Evolutionary conservation across 1,140 invertebrate species (phyloP).

Genomic region (Amphibalanus amphitrite): DNA sequence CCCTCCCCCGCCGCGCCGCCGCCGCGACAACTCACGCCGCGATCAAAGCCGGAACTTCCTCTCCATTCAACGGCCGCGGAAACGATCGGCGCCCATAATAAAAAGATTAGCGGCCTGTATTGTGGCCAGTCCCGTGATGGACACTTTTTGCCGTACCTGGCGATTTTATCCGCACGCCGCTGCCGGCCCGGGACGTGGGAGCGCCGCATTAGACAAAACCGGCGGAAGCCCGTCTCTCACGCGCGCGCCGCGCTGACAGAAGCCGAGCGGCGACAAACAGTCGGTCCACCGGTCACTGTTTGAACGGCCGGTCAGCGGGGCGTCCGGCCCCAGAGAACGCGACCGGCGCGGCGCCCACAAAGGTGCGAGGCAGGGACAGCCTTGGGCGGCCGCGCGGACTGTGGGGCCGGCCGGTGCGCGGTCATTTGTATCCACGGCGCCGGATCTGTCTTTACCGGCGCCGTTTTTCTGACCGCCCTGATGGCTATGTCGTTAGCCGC

Average conservation of each 20-base stretch:
- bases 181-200: neutral
- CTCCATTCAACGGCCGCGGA: neutral
- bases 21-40: neutral
- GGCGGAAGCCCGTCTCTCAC: neutral
- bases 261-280: neutral
- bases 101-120: neutral
- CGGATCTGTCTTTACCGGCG: too few relatives aligned
- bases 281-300: too few relatives aligned
- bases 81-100: neutral
- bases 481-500: too few relatives aligned
- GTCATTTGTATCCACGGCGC: too few relatives aligned
- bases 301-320: too few relatives aligned
- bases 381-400: too few relatives aligned
- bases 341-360: too few relatives aligned
- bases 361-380: too few relatives aligned
- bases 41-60: neutral
- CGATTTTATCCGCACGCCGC: neutral
- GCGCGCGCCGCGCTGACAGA: neutral
- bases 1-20: too few relatives aligned
- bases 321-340: too few relatives aligned
- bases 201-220: neutral
- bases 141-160: neutral
- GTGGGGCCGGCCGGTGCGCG: too few relatives aligned
- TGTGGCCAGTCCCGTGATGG: neutral
- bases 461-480: too few relatives aligned